Conservation (phyloP, 2,888 invertebrate genomes). For the Criorhina ranunculi region DNA sequence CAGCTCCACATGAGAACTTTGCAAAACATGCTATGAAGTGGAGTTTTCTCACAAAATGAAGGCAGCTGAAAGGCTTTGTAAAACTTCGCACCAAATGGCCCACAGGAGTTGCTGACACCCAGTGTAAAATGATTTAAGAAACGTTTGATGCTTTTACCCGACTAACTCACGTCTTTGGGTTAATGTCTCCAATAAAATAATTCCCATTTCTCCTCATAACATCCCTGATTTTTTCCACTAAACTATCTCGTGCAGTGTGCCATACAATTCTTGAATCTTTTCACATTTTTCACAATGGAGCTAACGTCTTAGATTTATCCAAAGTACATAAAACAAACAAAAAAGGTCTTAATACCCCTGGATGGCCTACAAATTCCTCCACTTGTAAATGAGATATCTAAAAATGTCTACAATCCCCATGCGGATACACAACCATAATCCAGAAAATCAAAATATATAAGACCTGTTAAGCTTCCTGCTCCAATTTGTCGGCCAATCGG, state of each 20-base stretch:
- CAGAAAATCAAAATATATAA: constrained; percentile 42
- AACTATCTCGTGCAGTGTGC: not conserved
- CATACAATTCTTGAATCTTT: not conserved
- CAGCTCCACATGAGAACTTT: too few relatives aligned
- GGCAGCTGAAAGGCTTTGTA: too few relatives aligned
- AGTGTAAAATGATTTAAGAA: too few relatives aligned
- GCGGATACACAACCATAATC: constrained; percentile 36
- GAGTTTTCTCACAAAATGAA: too few relatives aligned
- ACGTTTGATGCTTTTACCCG: too few relatives aligned
- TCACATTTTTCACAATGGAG: not conserved
- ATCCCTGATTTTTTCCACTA: not conserved
- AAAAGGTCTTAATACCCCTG: constrained; percentile 5
- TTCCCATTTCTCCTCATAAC: not conserved
- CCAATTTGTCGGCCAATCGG: constrained; percentile 60
- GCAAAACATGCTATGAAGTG: too few relatives aligned
- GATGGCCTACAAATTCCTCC: constrained; percentile 3
- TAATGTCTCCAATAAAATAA: not conserved
- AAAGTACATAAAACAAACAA: not conserved
- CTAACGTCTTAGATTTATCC: not conserved
- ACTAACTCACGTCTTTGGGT: too few relatives aligned
- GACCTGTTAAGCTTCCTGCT: constrained; percentile 44
- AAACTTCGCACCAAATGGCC: too few relatives aligned
- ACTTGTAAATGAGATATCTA: constrained; percentile 14
- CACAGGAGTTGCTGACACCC: too few relatives aligned
- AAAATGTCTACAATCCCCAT: constrained; percentile 8